These are phyloP conservation scores for Tryphoninae sp. DNA, from an alignment of 2,888 invertebrate species.

Conservation along the genomic window DNA sequence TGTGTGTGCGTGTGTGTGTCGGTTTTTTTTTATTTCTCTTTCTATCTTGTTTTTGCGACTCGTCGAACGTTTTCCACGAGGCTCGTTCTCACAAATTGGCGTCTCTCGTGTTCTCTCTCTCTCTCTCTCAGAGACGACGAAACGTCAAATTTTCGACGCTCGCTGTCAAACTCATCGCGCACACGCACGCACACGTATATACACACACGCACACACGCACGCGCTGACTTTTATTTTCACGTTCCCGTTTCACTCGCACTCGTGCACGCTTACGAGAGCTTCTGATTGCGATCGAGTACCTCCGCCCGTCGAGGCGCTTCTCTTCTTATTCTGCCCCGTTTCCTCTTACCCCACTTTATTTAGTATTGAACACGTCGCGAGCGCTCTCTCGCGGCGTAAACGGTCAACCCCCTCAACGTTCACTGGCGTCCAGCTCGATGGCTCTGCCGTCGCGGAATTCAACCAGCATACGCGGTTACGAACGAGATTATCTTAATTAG, in stretches of 20 bases:
- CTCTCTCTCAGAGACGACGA: constrained; percentile 42
- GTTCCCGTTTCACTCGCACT: neutral
- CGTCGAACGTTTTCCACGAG: too few relatives aligned
- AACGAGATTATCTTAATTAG: neutral
- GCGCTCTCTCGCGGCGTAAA: constrained; percentile 16
- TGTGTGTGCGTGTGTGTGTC: neutral
- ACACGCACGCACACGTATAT: constrained; percentile 34
- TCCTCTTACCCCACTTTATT: constrained; percentile 24
- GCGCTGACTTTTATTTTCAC: constrained; percentile 5
- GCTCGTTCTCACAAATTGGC: too few relatives aligned
- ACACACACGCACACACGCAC: constrained; percentile 28
- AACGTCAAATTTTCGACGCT: constrained; percentile 65
- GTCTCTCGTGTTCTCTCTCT: too few relatives aligned
- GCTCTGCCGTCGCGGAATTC: neutral
- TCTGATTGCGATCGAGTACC: neutral
- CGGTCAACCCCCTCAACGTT: too few relatives aligned
- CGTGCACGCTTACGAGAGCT: neutral
- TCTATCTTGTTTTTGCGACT: constrained; percentile 13
- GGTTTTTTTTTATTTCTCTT: neutral
- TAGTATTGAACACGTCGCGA: constrained; percentile 32
- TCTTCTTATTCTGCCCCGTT: constrained; percentile 6
- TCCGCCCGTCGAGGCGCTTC: constrained; percentile 27
- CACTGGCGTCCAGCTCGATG: neutral
- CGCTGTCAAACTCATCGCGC: constrained; percentile 76
- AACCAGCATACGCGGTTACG: neutral